Base-by-base conservation (phyloP, 2,797 vertebrate species). In the Mionectes olivaceus region DNA sequence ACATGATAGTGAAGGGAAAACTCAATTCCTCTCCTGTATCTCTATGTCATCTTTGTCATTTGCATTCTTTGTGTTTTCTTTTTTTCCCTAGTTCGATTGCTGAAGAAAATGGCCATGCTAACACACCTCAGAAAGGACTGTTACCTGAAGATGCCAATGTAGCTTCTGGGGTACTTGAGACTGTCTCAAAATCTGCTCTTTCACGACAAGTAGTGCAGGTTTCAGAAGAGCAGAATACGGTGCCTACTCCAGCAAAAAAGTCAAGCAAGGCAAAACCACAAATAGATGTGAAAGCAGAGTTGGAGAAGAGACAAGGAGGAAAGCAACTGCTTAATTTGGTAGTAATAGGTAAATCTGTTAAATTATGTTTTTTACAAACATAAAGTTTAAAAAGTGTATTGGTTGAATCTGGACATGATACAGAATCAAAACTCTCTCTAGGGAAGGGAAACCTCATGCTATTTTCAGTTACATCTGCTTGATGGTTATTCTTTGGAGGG, bases 261-360 rank as follows among this genome's bases (percentile, higher is more conserved):
- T 90, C 98, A 46, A 98, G 98, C 96, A 99, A 99, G 96, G 94
- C 98, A 91, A 99, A 98, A 93, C 99, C 98, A 68, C 97, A 98
- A 32, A 98, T 99, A 89, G 98, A 99, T 92, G 96, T 99, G 87
- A 99, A 99, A 95, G 98, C 98, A 1, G 99, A 99, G 88, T 96
- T 99, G 97, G 99, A 99, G 97, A 99, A 99, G 96, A 98, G 99
- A 86, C 99, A 99, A 98, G 99, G 99, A 46, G 99, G 99, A 74
- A 99, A 99, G 96, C 98, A 99, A 4, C 98, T 99, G 57, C 97
- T 99, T 46, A 99, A 99, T 97, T 96, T 99, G 77, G 99, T 99
- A 60, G 99, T 99, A 88, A 99, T 99, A 97, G 99, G 99, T 99
- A 98, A 97, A 77, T 77, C 24, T 56, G 32, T 91, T 87, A 84